These are phyloP conservation scores for Miichthys miiuy DNA, from an alignment of 2,797 vertebrate species.

Conservation along the genomic window DNA sequence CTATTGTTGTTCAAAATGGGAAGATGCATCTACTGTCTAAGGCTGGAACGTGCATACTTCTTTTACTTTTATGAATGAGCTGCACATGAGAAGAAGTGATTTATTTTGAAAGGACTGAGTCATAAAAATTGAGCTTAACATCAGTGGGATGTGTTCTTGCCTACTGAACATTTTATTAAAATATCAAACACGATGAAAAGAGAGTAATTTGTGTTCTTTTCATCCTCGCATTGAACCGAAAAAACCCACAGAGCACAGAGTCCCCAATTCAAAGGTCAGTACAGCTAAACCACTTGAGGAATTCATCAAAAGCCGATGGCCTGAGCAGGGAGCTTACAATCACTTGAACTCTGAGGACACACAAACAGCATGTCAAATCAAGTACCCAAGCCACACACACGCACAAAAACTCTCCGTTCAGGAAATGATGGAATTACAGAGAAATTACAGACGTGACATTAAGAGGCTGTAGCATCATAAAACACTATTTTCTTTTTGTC, in stretches of 20 bases:
- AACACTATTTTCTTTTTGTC: slow-evolving; percentile 30
- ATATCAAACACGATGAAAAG: slow-evolving; percentile 30
- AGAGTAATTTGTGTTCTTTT: slow-evolving; percentile 1
- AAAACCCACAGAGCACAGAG: background rate
- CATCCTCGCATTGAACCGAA: background rate
- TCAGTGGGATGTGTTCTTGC: slow-evolving; percentile 1
- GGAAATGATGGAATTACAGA: slow-evolving; percentile 11
- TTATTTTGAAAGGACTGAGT: slow-evolving; percentile 27
- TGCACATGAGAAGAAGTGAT: slow-evolving; percentile 3
- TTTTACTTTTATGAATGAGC: slow-evolving; percentile 16
- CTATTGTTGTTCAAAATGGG: slow-evolving; percentile 11
- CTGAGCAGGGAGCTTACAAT: slow-evolving; percentile 10
- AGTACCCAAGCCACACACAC: background rate
- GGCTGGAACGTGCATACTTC: slow-evolving; percentile 15
- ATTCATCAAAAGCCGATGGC: slow-evolving; percentile 25
- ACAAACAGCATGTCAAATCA: background rate
- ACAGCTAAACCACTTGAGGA: slow-evolving; percentile 19
- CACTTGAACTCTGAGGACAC: slow-evolving; percentile 26
- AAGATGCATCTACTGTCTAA: slow-evolving; percentile 11
- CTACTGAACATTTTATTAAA: slow-evolving; percentile 27
- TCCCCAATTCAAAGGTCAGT: slow-evolving; percentile 19
- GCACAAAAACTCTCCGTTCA: background rate
- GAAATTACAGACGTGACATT: slow-evolving; percentile 26
- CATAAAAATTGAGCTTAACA: background rate
- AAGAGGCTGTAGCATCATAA: slow-evolving; percentile 19